Evolutionary conservation across 2,888 invertebrate species (phyloP).

Genomic region (Campoplex capitator): DNA sequence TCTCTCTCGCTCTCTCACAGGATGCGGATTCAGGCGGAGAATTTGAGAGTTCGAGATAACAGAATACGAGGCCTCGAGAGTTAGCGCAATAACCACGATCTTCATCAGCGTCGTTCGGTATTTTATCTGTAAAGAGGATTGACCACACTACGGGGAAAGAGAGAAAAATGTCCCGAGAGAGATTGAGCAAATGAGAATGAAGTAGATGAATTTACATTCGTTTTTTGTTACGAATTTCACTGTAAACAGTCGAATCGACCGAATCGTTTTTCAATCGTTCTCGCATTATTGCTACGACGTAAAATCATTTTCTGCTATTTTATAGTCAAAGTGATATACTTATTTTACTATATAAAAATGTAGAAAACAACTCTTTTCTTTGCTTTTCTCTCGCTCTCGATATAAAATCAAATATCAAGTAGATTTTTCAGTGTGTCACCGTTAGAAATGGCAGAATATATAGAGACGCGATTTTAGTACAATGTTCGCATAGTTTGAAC

Average conservation of each 20-base stretch:
- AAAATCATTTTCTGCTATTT: neutral
- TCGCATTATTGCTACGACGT: neutral
- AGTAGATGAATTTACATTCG: conserved; percentile 51
- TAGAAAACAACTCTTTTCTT: neutral
- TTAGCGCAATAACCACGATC: conserved; percentile 61
- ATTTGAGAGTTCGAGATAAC: conserved; percentile 63
- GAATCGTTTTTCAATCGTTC: too few species aligned
- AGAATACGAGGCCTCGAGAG: conserved; percentile 49
- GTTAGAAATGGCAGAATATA: neutral
- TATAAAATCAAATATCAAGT: neutral
- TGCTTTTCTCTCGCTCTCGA: neutral
- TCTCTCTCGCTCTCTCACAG: conserved; percentile 33
- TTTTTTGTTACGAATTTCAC: neutral
- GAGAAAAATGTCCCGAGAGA: conserved; percentile 19
- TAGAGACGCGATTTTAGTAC: neutral
- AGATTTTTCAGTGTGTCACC: neutral
- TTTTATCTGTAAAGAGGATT: conserved; percentile 56
- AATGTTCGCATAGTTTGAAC: conserved; percentile 4
- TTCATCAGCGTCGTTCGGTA: conserved; percentile 70
- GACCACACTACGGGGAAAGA: conserved; percentile 46
- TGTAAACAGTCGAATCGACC: neutral
- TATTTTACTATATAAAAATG: too few species aligned
- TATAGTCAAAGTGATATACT: too few species aligned
- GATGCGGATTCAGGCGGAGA: conserved; percentile 56
- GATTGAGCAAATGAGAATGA: conserved; percentile 44